Evolutionary conservation across 2,797 vertebrate genomes (phyloP).

Genomic region (Malacoctenus gilli): DNA sequence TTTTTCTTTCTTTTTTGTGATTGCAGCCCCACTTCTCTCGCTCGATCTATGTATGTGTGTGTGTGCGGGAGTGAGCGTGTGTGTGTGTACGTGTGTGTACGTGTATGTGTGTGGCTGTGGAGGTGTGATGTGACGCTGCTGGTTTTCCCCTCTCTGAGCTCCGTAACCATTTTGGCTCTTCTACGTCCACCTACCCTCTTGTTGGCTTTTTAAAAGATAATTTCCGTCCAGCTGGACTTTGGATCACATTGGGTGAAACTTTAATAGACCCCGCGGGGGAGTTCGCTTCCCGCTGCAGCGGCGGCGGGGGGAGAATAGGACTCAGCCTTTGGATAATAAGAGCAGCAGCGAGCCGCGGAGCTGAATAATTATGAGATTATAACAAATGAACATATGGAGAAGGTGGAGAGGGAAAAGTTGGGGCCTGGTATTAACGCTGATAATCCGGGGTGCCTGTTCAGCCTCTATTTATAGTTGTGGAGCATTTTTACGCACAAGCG

Average conservation of each 20-base stretch:
- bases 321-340: not conserved
- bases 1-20: conserved; percentile 37
- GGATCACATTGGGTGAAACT: conserved; percentile 55
- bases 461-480: conserved; percentile 49
- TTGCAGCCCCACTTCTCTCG: conserved; percentile 37
- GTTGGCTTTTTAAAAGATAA: conserved; percentile 5
- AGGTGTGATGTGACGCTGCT: conserved; percentile 64
- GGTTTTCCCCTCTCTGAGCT: conserved; percentile 48
- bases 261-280: conserved; percentile 36
- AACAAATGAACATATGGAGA: conserved; percentile 28
- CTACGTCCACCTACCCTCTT: not conserved
- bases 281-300: conserved; percentile 3
- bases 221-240: conserved; percentile 42
- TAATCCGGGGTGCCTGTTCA: conserved; percentile 32
- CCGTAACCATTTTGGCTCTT: not conserved
- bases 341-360: conserved; percentile 12
- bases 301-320: not conserved
- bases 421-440: conserved; percentile 4
- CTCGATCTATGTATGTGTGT: not conserved
- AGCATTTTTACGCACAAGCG: conserved; percentile 59
- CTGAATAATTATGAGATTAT: conserved; percentile 14
- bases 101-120: conserved; percentile 17
- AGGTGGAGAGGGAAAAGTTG: conserved; percentile 2
- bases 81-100: conserved; percentile 7
- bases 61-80: conserved; percentile 1